Base-by-base conservation (phyloP, 2,888 invertebrate species). In the Cyclophora punctaria region DNA sequence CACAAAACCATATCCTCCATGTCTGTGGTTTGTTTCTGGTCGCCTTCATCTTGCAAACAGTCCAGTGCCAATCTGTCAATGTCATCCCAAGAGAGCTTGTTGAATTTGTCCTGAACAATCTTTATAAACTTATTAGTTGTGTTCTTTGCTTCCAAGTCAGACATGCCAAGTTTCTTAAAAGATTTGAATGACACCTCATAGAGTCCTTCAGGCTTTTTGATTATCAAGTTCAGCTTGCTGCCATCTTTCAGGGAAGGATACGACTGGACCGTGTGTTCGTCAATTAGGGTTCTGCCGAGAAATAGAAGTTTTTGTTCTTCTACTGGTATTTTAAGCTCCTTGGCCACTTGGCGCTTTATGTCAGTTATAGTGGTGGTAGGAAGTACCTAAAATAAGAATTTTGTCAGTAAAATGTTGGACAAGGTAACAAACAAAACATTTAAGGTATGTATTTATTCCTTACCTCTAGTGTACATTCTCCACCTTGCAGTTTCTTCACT, bases 231-330 rank as follows among this genome's bases (percentile, higher is more conserved):
- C 45, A 95, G 70, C 75, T 93, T 95, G 7, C 92, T 90, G 2
- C 94, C 95, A 55, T 95, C 93, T 74, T 92, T 93, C 41, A 95
- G 93, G 58, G 90, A 90, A 3, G 92, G 91, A 73, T 95, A 95
- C 45, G 91, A 91, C 44, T 90, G 88, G 45, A 95, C 79, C 4
- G 89, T 89, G 67, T 93, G 93, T 46, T 94, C 93, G 68, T 95
- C 95, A 67, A 91, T 83, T 48, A 95, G 79, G 1, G 94, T 90
- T 63, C 93, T 91, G 2, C 95, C 95, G 3, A 91, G 81, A n/a
- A 92, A 82, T 7, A 95, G 81, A 46, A 95, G 78, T 63, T 92
- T 94, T 73, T 95, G 95, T 67, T 93, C 91, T 42, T 90, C 78
- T 7, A 91, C 86, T 6, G 94, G 93, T 60, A 95, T 92, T 47